Evolutionary conservation across 2,113 vertebrate genomes (phyloP).

Genomic region (Benitochromis conjunctus): DNA sequence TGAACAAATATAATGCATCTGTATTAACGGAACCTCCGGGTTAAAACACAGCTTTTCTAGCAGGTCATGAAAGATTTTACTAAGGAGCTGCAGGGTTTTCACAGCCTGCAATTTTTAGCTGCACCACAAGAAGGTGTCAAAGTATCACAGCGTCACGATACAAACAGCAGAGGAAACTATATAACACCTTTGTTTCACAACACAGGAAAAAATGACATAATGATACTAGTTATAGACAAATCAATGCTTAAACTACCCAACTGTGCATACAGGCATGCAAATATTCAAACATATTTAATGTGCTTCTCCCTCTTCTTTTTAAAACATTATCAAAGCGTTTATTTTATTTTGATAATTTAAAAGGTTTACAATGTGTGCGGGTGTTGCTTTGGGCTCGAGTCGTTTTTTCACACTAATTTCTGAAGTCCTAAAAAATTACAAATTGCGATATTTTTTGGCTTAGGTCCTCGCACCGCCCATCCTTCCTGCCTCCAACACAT

Average conservation of each 20-base stretch:
- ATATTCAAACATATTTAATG: not conserved
- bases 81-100: not conserved
- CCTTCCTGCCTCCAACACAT: not conserved
- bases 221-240: not conserved
- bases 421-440: not conserved
- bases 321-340: not conserved
- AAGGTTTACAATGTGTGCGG: not conserved
- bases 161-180: not conserved
- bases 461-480: not conserved
- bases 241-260: not conserved
- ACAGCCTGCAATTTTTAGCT: not conserved
- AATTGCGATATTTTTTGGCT: not conserved
- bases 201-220: not conserved
- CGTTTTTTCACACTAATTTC: not conserved
- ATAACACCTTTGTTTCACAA: not conserved
- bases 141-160: not conserved
- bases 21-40: not conserved
- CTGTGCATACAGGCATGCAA: not conserved
- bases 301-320: not conserved
- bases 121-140: constrained; percentile 1
- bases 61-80: fast-evolving
- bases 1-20: not conserved
- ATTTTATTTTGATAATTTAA: too few relatives aligned
- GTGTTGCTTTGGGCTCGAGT: not conserved
- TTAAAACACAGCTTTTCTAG: not conserved